Base-by-base conservation (phyloP, 1,140 invertebrate genomes). In the Drosophila watanabei region DNA sequence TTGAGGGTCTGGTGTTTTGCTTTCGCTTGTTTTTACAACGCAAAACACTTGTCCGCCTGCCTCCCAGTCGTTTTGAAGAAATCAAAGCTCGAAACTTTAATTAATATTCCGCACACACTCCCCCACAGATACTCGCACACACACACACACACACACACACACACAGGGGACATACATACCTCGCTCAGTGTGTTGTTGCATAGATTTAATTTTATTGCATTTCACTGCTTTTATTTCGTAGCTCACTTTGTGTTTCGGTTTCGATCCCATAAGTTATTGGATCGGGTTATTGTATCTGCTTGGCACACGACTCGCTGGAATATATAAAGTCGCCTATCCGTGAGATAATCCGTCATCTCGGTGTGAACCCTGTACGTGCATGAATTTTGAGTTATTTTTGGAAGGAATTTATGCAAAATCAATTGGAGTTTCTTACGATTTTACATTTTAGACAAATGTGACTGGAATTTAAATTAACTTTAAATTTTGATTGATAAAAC, bases 1-100 rank as follows among this genome's bases (percentile, higher is more conserved):
- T 48, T 43, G 77, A 58, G 68, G 69, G 58, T 81, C 65, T 70
- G 80, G 63, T 66, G 60, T 71, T 71, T 54, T 66, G 60, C 62
- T 83, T 80, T 85, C 68, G 79, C 75, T 82, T 89, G 86, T 90
- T 79, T 79, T 90, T 88, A 88, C 85, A 88, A 89, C 85, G 85
- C 81, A 82, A 90, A 89, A 89, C 85, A 89, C 86, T 89, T 89
- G 85, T 89, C 45, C 61, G 52, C 49, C 63, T 54, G 41, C 49
- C 37, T 65, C 46, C 37, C 61, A 51, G 62, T 51, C 48, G 30
- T 69, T 69, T 82, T 79, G 70, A 85, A 90, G 75, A 89, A 89
- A 90, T 89, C 85, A 89, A 89, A 89, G 68, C 86, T 88, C 68
- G 70, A 72, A 89, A 85, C 75, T 85, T 82, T 80, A 89, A 89